Evolutionary conservation across 2,888 invertebrate species (phyloP).

Genomic region (Lycia hirtaria): DNA sequence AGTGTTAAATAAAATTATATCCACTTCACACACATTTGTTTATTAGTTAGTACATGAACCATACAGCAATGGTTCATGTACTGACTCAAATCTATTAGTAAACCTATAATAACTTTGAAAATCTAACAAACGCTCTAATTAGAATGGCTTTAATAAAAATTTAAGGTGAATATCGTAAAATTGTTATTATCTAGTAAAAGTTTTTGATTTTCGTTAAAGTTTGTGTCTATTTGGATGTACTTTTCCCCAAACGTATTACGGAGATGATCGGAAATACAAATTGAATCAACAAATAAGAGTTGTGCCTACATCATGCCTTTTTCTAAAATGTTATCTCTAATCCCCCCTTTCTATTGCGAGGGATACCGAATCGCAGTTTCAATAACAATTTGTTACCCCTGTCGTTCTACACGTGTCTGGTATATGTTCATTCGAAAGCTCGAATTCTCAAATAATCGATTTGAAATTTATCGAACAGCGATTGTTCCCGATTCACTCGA

Average conservation of each 20-base stretch:
- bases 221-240: background rate
- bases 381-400: conserved; percentile 52
- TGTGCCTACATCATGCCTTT: conserved; percentile 33
- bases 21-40: no score
- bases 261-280: conserved; percentile 21
- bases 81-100: no score
- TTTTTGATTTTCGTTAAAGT: background rate
- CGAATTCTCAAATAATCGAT: conserved; percentile 32
- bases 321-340: conserved; percentile 38
- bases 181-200: no score
- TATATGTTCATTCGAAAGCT: conserved; percentile 44
- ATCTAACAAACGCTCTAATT: no score
- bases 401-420: conserved; percentile 51
- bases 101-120: no score
- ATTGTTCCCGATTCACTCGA: conserved; percentile 33
- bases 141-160: no score
- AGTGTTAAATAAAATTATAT: no score
- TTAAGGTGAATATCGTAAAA: no score
- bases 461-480: conserved; percentile 35
- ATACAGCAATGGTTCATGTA: no score
- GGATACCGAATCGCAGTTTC: conserved; percentile 41
- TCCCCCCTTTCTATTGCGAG: conserved; percentile 40
- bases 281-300: conserved; percentile 33
- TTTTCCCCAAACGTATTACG: background rate
- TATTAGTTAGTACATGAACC: no score